Percentiles rank a stretch among this genome's conserved stretches.
Conservation (phyloP, 2,797 vertebrate genomes). For the Xiphorhynchus erythropygius region DNA sequence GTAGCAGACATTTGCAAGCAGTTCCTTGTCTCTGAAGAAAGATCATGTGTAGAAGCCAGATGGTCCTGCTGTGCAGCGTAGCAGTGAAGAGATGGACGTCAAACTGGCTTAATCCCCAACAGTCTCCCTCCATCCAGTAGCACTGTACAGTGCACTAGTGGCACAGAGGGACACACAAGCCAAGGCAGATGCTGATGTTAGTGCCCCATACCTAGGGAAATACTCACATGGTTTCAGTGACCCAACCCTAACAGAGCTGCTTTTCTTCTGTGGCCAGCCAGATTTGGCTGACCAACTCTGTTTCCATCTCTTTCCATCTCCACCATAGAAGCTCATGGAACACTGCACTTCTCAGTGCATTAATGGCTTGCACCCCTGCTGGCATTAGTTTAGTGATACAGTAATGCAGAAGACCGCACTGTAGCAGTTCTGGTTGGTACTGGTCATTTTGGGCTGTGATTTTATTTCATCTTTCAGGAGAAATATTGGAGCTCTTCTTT, state of each 20-base stretch:
- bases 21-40: neutral
- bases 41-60: too few species aligned
- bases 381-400: neutral
- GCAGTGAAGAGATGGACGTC: neutral
- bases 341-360: neutral
- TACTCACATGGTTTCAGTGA: accelerated
- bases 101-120: neutral
- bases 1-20: neutral
- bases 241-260: neutral
- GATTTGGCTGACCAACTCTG: neutral
- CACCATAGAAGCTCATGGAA: neutral
- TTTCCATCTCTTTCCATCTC: neutral
- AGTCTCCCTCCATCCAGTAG: neutral
- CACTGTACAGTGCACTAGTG: accelerated
- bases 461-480: neutral
- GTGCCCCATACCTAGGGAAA: accelerated
- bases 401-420: neutral
- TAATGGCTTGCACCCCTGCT: neutral
- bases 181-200: neutral
- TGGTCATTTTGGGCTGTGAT: neutral
- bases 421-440: neutral
- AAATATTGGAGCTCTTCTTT: neutral
- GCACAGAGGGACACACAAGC: neutral
- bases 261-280: neutral
- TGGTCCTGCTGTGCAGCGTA: neutral